Evolutionary conservation across 2,888 invertebrate genomes (phyloP).

Genomic region (Apotomis betuletana): DNA sequence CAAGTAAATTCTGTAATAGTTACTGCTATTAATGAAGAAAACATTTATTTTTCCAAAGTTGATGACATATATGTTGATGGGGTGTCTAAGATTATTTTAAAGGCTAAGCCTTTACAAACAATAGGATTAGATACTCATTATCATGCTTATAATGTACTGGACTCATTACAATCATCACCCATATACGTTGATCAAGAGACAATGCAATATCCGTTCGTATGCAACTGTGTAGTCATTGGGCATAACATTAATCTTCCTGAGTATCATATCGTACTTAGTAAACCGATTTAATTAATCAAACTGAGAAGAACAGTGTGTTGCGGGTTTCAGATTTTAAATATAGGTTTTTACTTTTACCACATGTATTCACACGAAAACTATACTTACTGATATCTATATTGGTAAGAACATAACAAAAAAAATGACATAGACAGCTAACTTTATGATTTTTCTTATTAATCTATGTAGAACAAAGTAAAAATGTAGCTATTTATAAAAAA

Average conservation of each 20-base stretch:
- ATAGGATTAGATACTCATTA: constrained; percentile 29
- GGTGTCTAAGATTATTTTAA: constrained; percentile 5
- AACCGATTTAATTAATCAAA: constrained; percentile 1
- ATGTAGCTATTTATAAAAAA: no score
- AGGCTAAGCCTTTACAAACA: constrained; percentile 12
- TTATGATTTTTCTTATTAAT: no score
- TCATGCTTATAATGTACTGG: constrained; percentile 25
- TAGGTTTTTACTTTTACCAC: no score
- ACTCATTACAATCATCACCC: constrained; percentile 7
- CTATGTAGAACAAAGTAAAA: no score
- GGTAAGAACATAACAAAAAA: no score
- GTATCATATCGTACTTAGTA: constrained; percentile 11
- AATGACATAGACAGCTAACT: no score
- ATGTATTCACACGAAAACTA: no score
- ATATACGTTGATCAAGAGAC: constrained; percentile 8
- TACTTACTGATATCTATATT: no score
- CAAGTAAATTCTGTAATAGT: constrained; percentile 8
- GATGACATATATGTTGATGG: constrained; percentile 10
- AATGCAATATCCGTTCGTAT: constrained; percentile 18
- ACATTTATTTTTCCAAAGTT: constrained; percentile 4
- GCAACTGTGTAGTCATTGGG: constrained; percentile 7
- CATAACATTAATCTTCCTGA: constrained; percentile 11
- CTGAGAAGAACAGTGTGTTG: no score
- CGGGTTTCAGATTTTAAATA: no score
- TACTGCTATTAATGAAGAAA: not conserved